These are phyloP conservation scores for Oxystoma pomonae DNA, from an alignment of 2,888 invertebrate genomes.

Conservation along the genomic window DNA sequence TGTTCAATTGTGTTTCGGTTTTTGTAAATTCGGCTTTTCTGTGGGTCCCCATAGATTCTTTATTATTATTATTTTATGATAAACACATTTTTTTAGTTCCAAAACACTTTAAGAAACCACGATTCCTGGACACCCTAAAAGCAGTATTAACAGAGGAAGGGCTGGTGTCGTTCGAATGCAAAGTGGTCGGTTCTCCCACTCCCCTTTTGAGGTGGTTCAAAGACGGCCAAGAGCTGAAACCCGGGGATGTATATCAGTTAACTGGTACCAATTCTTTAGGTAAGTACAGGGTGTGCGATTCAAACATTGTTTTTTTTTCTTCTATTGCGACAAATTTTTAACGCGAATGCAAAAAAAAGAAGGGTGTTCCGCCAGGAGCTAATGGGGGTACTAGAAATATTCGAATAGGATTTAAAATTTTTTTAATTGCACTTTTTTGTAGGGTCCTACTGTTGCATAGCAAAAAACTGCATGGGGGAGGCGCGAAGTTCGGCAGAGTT, in stretches of 20 bases:
- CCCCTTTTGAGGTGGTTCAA: slow-evolving; percentile 87
- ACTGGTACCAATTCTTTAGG: slow-evolving; percentile 84
- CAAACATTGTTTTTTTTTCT: too few relatives aligned
- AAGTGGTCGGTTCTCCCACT: slow-evolving; percentile 88
- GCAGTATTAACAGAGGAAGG: slow-evolving; percentile 90
- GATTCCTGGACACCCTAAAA: slow-evolving; percentile 86
- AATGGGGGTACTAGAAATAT: too few relatives aligned
- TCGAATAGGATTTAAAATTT: too few relatives aligned
- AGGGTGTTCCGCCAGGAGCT: too few relatives aligned
- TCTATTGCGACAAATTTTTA: too few relatives aligned
- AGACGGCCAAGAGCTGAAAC: slow-evolving; percentile 86
- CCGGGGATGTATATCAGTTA: slow-evolving; percentile 88
- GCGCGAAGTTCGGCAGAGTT: slow-evolving; percentile 81
- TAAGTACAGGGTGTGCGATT: too few relatives aligned
- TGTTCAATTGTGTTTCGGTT: too few relatives aligned
- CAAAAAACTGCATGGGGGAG: slow-evolving; percentile 87
- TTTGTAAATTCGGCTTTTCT: too few relatives aligned
- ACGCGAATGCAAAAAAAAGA: too few relatives aligned
- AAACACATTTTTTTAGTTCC: slow-evolving; percentile 61
- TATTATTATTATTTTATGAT: background rate
- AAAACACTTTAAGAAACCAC: slow-evolving; percentile 83
- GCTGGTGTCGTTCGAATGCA: slow-evolving; percentile 88
- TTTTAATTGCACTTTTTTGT: slow-evolving; percentile 67
- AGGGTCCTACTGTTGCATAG: slow-evolving; percentile 86
- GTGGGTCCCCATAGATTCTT: too few relatives aligned